Percentiles rank a stretch among this genome's conserved stretches.
phyloP scores from a whole-genome alignment of 2,797 vertebrate genomes.

The Galago senegalensis region DNA sequence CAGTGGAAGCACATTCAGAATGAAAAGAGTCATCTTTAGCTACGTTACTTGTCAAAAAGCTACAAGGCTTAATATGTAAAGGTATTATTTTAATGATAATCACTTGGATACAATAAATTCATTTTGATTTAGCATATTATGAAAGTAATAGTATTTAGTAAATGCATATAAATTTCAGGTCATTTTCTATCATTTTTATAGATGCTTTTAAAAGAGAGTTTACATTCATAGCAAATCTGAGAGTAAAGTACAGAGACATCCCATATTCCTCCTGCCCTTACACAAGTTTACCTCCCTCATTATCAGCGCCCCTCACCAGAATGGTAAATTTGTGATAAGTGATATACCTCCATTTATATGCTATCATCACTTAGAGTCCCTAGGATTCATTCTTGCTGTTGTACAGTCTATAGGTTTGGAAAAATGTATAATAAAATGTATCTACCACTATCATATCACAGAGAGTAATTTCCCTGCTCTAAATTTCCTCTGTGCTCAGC shows the following conservation, averaged over 20 bases:
- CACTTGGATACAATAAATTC: neutral
- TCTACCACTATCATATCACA: neutral
- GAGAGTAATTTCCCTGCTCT: neutral
- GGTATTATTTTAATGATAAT: neutral
- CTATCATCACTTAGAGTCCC: neutral
- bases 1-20: neutral
- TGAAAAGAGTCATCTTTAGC: neutral
- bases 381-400: neutral
- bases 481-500: neutral
- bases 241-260: neutral
- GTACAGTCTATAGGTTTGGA: neutral
- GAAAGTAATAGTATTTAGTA: neutral
- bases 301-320: neutral
- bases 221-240: neutral
- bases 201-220: neutral
- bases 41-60: neutral
- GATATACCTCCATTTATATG: neutral
- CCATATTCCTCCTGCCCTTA: neutral
- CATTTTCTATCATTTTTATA: neutral
- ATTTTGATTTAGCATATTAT: neutral
- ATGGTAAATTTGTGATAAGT: neutral
- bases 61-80: constrained; percentile 17
- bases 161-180: neutral
- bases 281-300: neutral
- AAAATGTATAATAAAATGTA: neutral